Conservation (phyloP, 2,888 invertebrate genomes). For the Aradus depressus region DNA sequence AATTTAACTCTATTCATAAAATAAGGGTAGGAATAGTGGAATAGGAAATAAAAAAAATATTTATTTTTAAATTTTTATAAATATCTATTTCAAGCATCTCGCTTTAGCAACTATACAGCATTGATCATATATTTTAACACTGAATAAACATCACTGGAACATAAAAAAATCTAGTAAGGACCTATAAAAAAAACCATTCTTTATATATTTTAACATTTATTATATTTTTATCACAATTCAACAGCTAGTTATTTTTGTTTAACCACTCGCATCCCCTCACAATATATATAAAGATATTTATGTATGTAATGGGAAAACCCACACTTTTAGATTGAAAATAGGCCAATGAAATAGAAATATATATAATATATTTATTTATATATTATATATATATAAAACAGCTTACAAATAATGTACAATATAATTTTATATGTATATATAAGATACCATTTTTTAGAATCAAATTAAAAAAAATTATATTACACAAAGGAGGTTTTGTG, state of each 20-base stretch:
- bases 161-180: too few species aligned
- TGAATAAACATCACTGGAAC: too few species aligned
- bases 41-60: too few species aligned
- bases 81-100: constrained; percentile 20
- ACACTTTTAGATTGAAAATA: constrained; percentile 3
- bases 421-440: too few species aligned
- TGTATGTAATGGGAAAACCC: neutral
- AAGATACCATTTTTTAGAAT: too few species aligned
- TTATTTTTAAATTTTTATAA: constrained; percentile 14
- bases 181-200: constrained; percentile 6
- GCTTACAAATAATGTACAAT: too few species aligned
- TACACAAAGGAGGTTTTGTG: too few species aligned
- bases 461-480: too few species aligned
- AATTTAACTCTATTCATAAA: too few species aligned
- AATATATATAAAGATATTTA: too few species aligned
- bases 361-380: constrained; percentile 9
- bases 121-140: constrained; percentile 8
- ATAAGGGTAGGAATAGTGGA: too few species aligned
- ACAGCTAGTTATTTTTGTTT: constrained; percentile 10
- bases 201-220: constrained; percentile 1
- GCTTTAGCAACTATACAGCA: constrained; percentile 21
- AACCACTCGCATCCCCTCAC: constrained; percentile 1
- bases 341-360: constrained; percentile 17
- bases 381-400: constrained; percentile 9
- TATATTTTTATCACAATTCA: constrained; percentile 19